A percentile compares a stretch with the other conserved stretches of the same genome.
Conservation (phyloP, 2,888 invertebrate species). For the Aphodius granarius region DNA sequence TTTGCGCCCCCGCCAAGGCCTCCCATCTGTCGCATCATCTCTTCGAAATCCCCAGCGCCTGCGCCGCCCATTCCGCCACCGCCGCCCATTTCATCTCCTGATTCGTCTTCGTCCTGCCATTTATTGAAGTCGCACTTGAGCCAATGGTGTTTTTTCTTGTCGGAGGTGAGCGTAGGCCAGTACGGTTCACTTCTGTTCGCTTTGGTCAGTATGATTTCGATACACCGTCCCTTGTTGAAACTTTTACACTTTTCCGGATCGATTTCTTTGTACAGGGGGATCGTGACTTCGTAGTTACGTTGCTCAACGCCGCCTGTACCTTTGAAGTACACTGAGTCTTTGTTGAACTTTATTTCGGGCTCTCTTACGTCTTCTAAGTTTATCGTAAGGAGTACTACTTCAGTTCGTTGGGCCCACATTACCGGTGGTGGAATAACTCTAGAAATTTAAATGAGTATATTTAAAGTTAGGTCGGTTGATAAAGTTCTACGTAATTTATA, state of each 20-base stretch:
- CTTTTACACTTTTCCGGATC: conserved; percentile 76
- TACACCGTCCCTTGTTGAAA: conserved; percentile 72
- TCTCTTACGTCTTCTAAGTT: conserved; percentile 88
- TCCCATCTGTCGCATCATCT: conserved; percentile 77
- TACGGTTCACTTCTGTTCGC: conserved; percentile 69
- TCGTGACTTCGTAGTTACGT: conserved; percentile 84
- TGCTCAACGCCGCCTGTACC: conserved; percentile 83
- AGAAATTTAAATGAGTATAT: conserved; percentile 37
- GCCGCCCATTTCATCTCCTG: conserved; percentile 73
- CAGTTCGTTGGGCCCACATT: conserved; percentile 91
- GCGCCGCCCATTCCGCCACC: conserved; percentile 50
- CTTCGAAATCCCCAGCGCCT: conserved; percentile 62
- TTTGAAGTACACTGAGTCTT: conserved; percentile 77
- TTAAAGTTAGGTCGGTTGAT: not conserved
- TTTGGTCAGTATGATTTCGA: conserved; percentile 75
- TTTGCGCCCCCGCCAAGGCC: conserved; percentile 58
- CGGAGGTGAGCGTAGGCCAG: conserved; percentile 88
- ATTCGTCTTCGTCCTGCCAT: conserved; percentile 97
- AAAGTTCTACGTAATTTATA: not conserved
- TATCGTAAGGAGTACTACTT: conserved; percentile 83
- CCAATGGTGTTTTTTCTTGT: conserved; percentile 89
- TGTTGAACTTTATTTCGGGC: conserved; percentile 77
- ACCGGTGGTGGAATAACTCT: conserved; percentile 78
- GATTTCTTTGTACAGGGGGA: conserved; percentile 82
- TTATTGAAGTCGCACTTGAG: conserved; percentile 97